Percentiles rank a stretch among this genome's conserved stretches.
phyloP scores from a whole-genome alignment of 2,888 invertebrate genomes.

The Druceiella hillmani region DNA sequence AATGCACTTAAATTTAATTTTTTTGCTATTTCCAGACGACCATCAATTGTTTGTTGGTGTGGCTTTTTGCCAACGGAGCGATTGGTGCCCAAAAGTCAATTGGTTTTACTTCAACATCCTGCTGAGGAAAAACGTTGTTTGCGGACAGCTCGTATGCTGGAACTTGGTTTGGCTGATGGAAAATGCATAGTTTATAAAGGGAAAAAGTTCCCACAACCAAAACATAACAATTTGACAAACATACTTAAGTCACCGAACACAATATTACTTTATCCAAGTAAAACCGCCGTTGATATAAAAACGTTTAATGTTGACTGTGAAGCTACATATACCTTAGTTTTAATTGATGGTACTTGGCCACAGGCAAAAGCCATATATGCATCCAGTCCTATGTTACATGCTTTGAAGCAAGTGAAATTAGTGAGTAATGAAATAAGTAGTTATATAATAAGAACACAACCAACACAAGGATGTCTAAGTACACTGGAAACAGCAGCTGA shows the following conservation, averaged over 20 bases:
- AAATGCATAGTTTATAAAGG: conserved; percentile 78
- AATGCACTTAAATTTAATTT: conserved; percentile 4
- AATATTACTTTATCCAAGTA: conserved; percentile 75
- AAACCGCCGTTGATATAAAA: conserved; percentile 64
- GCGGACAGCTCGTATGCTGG: conserved; percentile 85
- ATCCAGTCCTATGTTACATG: conserved; percentile 69
- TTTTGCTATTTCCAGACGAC: conserved; percentile 57
- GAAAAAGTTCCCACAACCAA: conserved; percentile 73
- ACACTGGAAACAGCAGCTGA: conserved; percentile 84
- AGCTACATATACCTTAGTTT: conserved; percentile 66
- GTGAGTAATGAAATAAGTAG: conserved; percentile 67
- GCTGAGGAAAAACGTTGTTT: conserved; percentile 88
- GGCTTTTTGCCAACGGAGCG: conserved; percentile 68
- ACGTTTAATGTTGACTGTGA: conserved; percentile 36
- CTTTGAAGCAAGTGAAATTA: conserved; percentile 76
- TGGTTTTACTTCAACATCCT: conserved; percentile 87
- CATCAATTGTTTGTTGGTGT: conserved; percentile 87
- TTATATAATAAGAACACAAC: conserved; percentile 91
- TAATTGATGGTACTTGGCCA: conserved; percentile 94
- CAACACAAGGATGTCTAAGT: conserved; percentile 85
- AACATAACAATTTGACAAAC: conserved; percentile 58
- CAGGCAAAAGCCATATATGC: conserved; percentile 91
- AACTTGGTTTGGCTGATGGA: conserved; percentile 64
- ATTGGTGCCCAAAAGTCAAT: conserved; percentile 60
- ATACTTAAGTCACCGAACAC: conserved; percentile 65